Percentiles rank a stretch among this genome's conserved stretches.
Conservation (phyloP, 2,888 invertebrate genomes). For the Troglohyphantes excavatus region DNA sequence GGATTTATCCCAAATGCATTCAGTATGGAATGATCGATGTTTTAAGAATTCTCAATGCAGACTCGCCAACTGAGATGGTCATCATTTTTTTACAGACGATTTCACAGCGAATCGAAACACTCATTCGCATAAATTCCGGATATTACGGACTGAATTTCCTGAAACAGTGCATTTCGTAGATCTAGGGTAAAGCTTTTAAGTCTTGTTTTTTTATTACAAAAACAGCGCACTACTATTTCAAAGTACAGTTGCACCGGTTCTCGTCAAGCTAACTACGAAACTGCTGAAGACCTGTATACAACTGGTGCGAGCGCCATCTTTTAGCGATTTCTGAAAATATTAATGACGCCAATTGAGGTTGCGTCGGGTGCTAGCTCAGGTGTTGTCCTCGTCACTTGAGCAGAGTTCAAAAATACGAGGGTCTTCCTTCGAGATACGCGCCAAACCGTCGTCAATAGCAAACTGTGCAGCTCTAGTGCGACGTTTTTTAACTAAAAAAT, state of each 20-base stretch:
- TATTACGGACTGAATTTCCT: not conserved
- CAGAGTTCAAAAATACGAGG: too few species aligned
- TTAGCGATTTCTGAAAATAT: constrained; percentile 22
- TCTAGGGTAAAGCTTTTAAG: not conserved
- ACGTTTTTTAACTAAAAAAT: too few species aligned
- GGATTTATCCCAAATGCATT: constrained; percentile 50
- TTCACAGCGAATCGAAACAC: constrained; percentile 23
- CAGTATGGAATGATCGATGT: constrained; percentile 62
- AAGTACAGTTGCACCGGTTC: constrained; percentile 63
- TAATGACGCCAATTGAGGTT: too few species aligned
- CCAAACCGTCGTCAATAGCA: too few species aligned
- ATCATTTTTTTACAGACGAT: constrained; percentile 39
- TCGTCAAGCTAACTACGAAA: constrained; percentile 72
- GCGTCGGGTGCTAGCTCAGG: too few species aligned
- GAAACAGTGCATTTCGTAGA: constrained; percentile 8
- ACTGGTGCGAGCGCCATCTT: constrained; percentile 63
- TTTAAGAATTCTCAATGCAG: constrained; percentile 73
- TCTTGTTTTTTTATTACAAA: constrained; percentile 14
- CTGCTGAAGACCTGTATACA: constrained; percentile 38
- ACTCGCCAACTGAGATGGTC: constrained; percentile 45
- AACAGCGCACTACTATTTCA: constrained; percentile 28
- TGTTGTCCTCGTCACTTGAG: too few species aligned
- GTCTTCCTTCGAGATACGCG: too few species aligned
- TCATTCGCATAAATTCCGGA: not conserved
- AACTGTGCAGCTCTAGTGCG: too few species aligned